phyloP scores from a whole-genome alignment of 2,797 vertebrate species.

The Microctenopoma lineatum region DNA sequence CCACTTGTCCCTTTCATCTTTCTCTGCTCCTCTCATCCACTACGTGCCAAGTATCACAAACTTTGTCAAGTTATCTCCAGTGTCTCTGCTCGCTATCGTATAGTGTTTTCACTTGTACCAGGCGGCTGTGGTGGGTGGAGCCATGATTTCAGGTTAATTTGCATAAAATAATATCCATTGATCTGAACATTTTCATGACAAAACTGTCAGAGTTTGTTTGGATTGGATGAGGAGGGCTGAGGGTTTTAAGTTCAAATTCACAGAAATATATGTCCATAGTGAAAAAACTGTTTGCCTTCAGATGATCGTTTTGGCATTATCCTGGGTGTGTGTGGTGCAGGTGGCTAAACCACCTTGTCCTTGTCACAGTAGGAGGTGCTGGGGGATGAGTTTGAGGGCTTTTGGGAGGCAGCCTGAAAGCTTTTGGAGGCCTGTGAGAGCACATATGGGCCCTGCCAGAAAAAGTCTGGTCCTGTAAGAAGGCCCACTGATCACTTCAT shows the following conservation, averaged over 20 bases:
- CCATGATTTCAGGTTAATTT: no score
- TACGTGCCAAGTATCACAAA: no score
- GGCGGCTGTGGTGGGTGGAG: no score
- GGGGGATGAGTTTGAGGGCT: constrained; percentile 56
- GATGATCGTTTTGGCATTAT: constrained; percentile 28
- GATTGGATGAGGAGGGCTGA: no score
- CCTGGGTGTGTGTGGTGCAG: constrained; percentile 41
- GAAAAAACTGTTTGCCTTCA: constrained; percentile 9
- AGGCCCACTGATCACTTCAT: constrained; percentile 44
- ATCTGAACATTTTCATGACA: no score
- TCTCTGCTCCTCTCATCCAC: no score
- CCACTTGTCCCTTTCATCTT: no score
- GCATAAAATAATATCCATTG: no score
- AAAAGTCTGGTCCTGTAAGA: constrained; percentile 55
- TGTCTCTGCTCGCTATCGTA: no score
- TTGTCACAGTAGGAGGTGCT: constrained; percentile 46
- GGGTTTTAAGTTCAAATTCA: not conserved
- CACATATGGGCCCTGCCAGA: constrained; percentile 69
- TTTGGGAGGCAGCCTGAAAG: constrained; percentile 64
- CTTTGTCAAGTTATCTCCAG: no score
- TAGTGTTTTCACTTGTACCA: no score
- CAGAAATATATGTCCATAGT: not conserved
- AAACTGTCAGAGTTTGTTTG: no score
- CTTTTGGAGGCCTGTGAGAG: constrained; percentile 62
- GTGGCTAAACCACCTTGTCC: constrained; percentile 63